phyloP scores from a whole-genome alignment of 2,888 invertebrate genomes.

The Hecatera dysodea region DNA sequence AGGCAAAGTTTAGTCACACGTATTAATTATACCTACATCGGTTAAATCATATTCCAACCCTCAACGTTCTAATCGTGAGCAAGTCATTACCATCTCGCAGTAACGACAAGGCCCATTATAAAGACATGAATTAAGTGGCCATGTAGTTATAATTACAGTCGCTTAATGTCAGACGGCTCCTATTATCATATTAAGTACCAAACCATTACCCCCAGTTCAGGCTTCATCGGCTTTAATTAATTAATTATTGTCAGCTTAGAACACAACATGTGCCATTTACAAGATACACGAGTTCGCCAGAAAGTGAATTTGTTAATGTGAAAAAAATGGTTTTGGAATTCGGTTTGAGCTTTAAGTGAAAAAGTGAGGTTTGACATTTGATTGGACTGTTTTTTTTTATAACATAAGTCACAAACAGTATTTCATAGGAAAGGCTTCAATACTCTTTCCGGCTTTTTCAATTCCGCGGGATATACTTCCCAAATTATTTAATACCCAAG shows the following conservation, averaged over 20 bases:
- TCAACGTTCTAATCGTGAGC: conserved; percentile 36
- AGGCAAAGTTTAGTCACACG: too few relatives aligned
- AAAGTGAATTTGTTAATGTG: background rate
- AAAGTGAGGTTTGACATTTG: background rate
- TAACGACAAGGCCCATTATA: conserved; percentile 39
- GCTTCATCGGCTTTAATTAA: conserved; percentile 54
- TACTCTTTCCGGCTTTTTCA: too few relatives aligned
- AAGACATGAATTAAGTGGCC: conserved; percentile 43
- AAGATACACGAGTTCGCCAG: background rate
- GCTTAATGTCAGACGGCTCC: conserved; percentile 30
- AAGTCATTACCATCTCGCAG: conserved; percentile 25
- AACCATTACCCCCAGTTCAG: conserved; percentile 47
- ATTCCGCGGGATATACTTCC: too few relatives aligned
- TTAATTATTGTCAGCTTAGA: conserved; percentile 42
- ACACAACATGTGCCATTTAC: conserved; percentile 24
- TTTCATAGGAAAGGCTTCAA: background rate
- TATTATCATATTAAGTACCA: conserved; percentile 51
- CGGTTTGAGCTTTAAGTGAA: background rate
- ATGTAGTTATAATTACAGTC: conserved; percentile 55
- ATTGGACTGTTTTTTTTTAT: too few relatives aligned
- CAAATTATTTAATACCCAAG: too few relatives aligned
- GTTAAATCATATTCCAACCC: conserved; percentile 5
- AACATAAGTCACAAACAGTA: background rate
- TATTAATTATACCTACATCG: background rate
- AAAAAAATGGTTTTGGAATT: background rate